phyloP scores from a whole-genome alignment of 35 echinoderm and acorn worm genomes.

The Acanthaster planci region DNA sequence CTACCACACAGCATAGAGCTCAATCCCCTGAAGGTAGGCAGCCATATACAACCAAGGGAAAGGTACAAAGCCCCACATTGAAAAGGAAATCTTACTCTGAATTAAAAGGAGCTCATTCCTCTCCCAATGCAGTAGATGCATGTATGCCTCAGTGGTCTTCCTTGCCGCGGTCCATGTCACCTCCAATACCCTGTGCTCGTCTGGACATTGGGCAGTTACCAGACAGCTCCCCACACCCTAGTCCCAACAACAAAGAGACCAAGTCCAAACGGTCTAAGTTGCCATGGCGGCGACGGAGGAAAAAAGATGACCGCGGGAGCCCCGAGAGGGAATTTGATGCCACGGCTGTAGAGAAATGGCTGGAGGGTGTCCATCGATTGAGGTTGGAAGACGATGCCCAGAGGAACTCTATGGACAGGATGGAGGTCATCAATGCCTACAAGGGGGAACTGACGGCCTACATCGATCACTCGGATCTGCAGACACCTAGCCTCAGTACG shows the following conservation, averaged over 20 bases:
- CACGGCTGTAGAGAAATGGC: constrained; percentile 74
- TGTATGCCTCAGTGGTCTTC: neutral
- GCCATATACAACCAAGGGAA: neutral
- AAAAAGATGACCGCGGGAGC: constrained; percentile 69
- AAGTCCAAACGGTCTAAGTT: constrained; percentile 46
- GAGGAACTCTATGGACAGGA: constrained; percentile 71
- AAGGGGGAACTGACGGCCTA: constrained; percentile 70
- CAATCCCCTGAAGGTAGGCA: neutral
- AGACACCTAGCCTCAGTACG: neutral
- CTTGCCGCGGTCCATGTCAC: constrained; percentile 30
- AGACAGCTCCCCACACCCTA: constrained; percentile 21
- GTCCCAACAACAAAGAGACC: constrained; percentile 20
- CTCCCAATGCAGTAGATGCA: neutral
- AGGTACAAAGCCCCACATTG: neutral
- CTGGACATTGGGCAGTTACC: constrained; percentile 17
- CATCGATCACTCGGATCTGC: constrained; percentile 39
- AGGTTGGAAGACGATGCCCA: constrained; percentile 35
- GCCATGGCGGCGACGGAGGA: constrained; percentile 57
- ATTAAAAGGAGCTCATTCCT: neutral
- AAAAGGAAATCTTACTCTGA: neutral
- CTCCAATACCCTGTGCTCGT: constrained; percentile 38
- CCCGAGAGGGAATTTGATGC: constrained; percentile 86
- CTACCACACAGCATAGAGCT: neutral
- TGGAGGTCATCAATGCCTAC: constrained; percentile 95
- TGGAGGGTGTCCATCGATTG: constrained; percentile 36